phyloP scores from a whole-genome alignment of 2,888 invertebrate genomes.

The Petrolisthes cinctipes region DNA sequence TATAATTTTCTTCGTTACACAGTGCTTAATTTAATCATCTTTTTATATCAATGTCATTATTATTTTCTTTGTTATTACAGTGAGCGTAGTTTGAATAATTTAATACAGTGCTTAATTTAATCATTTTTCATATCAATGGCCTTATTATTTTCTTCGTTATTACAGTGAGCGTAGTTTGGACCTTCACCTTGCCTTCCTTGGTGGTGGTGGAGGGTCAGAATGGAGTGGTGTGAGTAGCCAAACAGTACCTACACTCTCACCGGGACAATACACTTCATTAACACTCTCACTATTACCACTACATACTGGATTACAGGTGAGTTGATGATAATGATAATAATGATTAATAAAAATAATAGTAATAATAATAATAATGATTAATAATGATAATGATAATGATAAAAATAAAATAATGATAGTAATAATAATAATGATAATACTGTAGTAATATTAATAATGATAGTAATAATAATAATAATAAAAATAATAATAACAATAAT shows the following conservation, averaged over 20 bases:
- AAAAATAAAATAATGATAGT: no score
- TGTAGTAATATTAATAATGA: no score
- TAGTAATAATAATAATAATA: no score
- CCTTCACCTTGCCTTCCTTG: slow-evolving; percentile 51
- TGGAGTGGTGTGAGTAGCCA: slow-evolving; percentile 62
- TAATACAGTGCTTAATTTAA: background rate
- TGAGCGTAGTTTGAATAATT: no score
- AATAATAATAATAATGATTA: no score
- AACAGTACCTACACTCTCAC: slow-evolving; percentile 38
- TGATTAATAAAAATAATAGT: no score
- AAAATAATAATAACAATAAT: background rate
- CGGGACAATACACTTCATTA: slow-evolving; percentile 46
- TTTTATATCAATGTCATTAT: background rate
- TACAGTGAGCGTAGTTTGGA: slow-evolving; percentile 50
- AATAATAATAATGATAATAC: background rate
- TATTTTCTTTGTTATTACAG: no score
- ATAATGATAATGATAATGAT: no score
- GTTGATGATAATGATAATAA: background rate
- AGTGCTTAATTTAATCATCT: no score
- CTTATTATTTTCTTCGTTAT: background rate
- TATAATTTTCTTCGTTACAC: no score
- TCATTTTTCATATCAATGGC: background rate
- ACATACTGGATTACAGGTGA: slow-evolving; percentile 63
- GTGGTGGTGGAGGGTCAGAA: slow-evolving; percentile 59
- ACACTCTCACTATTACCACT: slow-evolving; percentile 50